Percentiles rank a stretch among this genome's conserved stretches.
These are phyloP conservation scores for Tenthredo scrophulariae DNA, from an alignment of 2,888 invertebrate species.

Conservation along the genomic window DNA sequence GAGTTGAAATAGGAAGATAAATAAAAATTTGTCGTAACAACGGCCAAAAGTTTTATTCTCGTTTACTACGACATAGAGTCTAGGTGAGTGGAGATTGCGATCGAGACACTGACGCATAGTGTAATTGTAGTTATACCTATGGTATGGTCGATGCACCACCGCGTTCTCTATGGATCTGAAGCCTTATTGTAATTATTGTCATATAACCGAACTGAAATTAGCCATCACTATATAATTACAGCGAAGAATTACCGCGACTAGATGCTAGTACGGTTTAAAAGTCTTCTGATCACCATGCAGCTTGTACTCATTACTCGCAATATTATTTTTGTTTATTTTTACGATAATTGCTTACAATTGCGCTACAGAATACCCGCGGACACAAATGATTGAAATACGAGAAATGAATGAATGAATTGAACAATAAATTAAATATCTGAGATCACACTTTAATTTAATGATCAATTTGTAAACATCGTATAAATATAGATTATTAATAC, in stretches of 20 bases:
- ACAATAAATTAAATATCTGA: neutral
- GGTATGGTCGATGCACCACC: neutral
- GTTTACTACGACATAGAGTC: neutral
- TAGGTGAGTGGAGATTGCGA: conserved; percentile 2
- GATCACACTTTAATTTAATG: neutral
- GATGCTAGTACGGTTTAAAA: neutral
- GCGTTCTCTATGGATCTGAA: neutral
- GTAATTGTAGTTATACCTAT: neutral
- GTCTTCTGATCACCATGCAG: neutral
- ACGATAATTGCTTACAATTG: neutral
- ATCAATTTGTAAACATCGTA: neutral
- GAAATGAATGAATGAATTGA: too few species aligned
- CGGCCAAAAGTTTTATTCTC: conserved; percentile 1
- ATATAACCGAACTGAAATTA: conserved; percentile 4
- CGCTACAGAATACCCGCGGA: neutral
- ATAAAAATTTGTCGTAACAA: neutral
- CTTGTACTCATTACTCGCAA: neutral
- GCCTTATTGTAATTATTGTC: neutral
- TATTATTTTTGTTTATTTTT: neutral
- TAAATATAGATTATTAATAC: neutral
- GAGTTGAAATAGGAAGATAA: neutral
- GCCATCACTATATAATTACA: neutral
- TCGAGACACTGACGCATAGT: conserved; percentile 13
- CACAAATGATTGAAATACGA: too few species aligned
- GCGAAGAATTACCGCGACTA: neutral